These are phyloP conservation scores for Geophilus truncorum DNA, from an alignment of 2,888 invertebrate genomes.

Conservation along the genomic window DNA sequence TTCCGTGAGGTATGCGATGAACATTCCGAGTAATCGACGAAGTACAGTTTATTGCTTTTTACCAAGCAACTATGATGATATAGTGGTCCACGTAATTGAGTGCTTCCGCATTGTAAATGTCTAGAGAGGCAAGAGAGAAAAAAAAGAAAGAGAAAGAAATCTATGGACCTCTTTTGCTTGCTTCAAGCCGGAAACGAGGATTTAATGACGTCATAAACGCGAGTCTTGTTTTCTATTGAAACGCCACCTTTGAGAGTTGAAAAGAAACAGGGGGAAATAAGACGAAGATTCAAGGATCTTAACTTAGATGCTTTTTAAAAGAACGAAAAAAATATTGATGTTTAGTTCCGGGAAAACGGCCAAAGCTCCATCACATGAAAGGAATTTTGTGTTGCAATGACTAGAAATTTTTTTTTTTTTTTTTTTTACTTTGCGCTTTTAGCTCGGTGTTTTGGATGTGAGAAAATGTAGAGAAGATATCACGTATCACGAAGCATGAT, in stretches of 20 bases:
- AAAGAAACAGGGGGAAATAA: not conserved
- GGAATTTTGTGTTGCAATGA: not conserved
- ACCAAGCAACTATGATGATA: not conserved
- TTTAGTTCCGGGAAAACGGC: not conserved
- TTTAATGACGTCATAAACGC: slow-evolving; percentile 10
- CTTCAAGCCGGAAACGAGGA: not conserved
- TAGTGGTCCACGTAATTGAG: not conserved
- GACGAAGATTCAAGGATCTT: not conserved
- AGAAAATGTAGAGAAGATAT: not conserved
- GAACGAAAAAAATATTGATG: not conserved
- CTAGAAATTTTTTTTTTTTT: not conserved
- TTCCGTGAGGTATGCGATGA: not conserved
- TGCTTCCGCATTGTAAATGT: not conserved
- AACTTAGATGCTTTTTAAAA: not conserved
- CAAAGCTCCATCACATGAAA: not conserved
- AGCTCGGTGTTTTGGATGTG: not conserved
- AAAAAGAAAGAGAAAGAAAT: not conserved
- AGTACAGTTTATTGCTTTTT: not conserved
- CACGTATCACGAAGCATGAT: not conserved
- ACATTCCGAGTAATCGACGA: not conserved
- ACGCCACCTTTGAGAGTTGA: not conserved
- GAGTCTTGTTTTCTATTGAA: slow-evolving; percentile 1
- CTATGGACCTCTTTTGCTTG: not conserved
- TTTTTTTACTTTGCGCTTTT: not conserved
- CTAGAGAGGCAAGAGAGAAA: not conserved